Conservation (phyloP, 1,140 invertebrate species). For the Scaptomyza pallida region DNA sequence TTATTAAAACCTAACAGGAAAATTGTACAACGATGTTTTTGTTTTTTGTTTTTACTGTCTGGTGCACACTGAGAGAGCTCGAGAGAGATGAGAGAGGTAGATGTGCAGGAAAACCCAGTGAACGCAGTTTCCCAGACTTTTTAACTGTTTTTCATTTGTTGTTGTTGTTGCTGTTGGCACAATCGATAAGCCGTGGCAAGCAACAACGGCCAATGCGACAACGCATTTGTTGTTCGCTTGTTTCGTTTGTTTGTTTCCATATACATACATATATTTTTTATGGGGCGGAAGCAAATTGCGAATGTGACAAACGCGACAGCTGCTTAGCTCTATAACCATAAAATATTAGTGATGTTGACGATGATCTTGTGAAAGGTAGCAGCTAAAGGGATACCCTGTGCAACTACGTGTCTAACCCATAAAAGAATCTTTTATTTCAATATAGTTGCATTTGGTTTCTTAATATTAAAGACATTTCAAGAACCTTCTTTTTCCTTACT, state of each 20-base stretch:
- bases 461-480: too few relatives aligned
- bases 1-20: conserved; percentile 55
- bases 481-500: too few relatives aligned
- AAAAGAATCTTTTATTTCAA: too few relatives aligned
- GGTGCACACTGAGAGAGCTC: not conserved
- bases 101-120: conserved; percentile 25
- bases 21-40: conserved; percentile 36
- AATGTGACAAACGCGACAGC: conserved; percentile 32
- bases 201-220: conserved; percentile 29
- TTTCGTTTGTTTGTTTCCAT: conserved; percentile 12
- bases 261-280: conserved; percentile 2
- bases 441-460: too few relatives aligned
- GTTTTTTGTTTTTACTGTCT: conserved; percentile 9
- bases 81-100: conserved; percentile 5
- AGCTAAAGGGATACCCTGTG: too few relatives aligned
- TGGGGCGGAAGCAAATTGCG: conserved; percentile 48
- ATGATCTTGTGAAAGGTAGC: not conserved
- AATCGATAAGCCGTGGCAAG: conserved; percentile 35
- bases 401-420: too few relatives aligned
- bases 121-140: conserved; percentile 47
- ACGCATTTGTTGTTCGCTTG: conserved; percentile 29
- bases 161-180: conserved; percentile 23
- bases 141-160: conserved; percentile 13
- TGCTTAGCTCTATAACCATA: conserved; percentile 8
- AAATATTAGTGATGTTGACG: not conserved